Base-by-base conservation (phyloP, 2,797 vertebrate species). In the Eulemur rubriventer region DNA sequence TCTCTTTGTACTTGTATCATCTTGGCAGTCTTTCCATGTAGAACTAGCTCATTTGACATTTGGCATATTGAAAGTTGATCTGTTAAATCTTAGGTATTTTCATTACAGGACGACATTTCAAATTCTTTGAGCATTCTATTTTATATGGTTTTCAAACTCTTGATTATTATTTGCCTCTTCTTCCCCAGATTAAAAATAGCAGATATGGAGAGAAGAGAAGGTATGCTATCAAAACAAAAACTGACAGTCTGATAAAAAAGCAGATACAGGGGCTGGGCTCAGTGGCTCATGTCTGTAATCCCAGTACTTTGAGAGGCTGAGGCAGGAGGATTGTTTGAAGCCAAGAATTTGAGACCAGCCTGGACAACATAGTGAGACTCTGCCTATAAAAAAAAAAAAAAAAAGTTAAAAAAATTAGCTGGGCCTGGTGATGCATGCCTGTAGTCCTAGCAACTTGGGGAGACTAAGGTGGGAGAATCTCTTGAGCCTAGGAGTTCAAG, bases 21-120 rank as follows among this genome's bases (percentile, higher is more conserved):
- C 16, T 85, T 88, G 41, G 33, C 35, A 33, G 26, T 91, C 70
- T 87, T 97, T 93, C 80, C 67, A 14, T 96, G 18, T 78, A 57
- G 61, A 84, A 67, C 69, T 72, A 65, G 55, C 7, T 70, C 33
- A 46, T 70, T 79, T 4, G 48, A 61, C 22, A 82, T 89, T 26
- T 69, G 61, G 18, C 69, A 38, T 81, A 11, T 52, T 86, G 52
- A 81, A 83, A 89, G 33, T 48, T 80, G 38, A 48, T 79, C 35
- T 28, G 55, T 4, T 57, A 78, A 63, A 16, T 65, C 28, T 43
- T 92, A 73, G 0, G 1, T 9, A 43, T 76, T 93, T 91, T 91
- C 8, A n/a, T 89, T 75, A 93, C 28, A 48, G 17, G 38, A 28
- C 48, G 61, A 16, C 22, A 28, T 91, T 91, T 95, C 55, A 81